These are phyloP conservation scores for Leucopsar rothschildi DNA, from an alignment of 2,113 vertebrate genomes.

Conservation along the genomic window DNA sequence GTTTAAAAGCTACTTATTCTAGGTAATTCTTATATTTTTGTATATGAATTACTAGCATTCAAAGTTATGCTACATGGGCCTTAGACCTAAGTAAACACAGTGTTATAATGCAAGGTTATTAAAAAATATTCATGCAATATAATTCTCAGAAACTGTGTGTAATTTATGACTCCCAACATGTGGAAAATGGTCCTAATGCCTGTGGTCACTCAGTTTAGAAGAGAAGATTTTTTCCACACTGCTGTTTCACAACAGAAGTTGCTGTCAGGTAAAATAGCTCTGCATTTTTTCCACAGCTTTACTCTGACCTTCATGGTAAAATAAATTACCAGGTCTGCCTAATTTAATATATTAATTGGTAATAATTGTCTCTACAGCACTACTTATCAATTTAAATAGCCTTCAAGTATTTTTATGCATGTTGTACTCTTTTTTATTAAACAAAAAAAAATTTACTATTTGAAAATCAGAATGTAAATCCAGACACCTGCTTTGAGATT, in stretches of 20 bases:
- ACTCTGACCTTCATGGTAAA: background rate
- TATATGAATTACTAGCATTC: background rate
- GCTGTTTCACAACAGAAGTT: background rate
- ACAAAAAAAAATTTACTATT: background rate
- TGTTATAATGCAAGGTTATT: background rate
- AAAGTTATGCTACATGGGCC: background rate
- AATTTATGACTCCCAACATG: background rate
- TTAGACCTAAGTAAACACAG: background rate
- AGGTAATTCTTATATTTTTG: background rate
- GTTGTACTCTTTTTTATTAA: background rate
- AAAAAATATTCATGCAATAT: background rate
- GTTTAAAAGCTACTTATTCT: background rate
- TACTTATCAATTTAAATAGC: background rate
- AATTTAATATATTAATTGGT: background rate
- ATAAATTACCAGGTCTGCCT: background rate
- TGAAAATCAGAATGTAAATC: background rate
- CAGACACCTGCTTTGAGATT: background rate
- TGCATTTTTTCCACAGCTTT: background rate
- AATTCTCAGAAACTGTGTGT: background rate
- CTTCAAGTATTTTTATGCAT: background rate
- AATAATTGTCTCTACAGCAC: background rate
- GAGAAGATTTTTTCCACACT: background rate
- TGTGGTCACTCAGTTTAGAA: background rate
- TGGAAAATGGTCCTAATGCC: background rate
- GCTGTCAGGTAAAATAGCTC: background rate